Conservation (phyloP, 30 jellyfish, hydroid and myxozoan genomes). For the Catostylus mosaicus region DNA sequence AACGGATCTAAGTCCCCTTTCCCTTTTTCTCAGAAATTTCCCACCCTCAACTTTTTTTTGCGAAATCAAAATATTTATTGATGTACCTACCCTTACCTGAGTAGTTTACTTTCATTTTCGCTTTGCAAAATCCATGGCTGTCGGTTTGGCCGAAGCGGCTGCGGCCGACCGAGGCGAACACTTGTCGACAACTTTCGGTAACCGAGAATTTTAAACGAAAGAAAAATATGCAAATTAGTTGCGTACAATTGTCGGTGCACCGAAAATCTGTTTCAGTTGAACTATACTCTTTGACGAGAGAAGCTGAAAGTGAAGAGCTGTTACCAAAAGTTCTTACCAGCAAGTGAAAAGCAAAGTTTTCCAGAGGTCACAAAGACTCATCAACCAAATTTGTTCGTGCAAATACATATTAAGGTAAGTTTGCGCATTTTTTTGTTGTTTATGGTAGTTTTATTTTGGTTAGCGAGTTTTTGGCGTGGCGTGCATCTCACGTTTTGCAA, state of each 20-base stretch:
- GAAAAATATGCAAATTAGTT: constrained; percentile 30
- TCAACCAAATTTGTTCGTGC: neutral
- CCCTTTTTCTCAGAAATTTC: too few relatives aligned
- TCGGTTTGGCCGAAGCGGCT: neutral
- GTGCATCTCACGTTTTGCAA: neutral
- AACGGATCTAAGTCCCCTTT: too few relatives aligned
- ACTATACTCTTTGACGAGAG: constrained; percentile 3
- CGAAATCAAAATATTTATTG: too few relatives aligned
- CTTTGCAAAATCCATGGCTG: too few relatives aligned
- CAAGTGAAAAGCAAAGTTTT: neutral
- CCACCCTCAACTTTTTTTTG: too few relatives aligned
- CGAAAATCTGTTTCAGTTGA: constrained; percentile 33
- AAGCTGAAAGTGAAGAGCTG: neutral
- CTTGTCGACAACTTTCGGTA: constrained; percentile 3
- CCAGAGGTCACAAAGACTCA: neutral
- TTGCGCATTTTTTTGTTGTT: neutral
- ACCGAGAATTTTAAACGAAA: constrained; percentile 8
- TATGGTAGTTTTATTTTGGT: neutral
- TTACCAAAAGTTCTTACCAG: neutral
- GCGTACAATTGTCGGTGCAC: constrained; percentile 28
- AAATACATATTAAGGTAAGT: neutral
- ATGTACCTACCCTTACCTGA: too few relatives aligned
- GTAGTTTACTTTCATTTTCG: too few relatives aligned
- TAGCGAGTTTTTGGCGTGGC: neutral
- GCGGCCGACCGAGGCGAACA: neutral